phyloP scores from a whole-genome alignment of 2,797 vertebrate genomes.

The Macropodus opercularis region DNA sequence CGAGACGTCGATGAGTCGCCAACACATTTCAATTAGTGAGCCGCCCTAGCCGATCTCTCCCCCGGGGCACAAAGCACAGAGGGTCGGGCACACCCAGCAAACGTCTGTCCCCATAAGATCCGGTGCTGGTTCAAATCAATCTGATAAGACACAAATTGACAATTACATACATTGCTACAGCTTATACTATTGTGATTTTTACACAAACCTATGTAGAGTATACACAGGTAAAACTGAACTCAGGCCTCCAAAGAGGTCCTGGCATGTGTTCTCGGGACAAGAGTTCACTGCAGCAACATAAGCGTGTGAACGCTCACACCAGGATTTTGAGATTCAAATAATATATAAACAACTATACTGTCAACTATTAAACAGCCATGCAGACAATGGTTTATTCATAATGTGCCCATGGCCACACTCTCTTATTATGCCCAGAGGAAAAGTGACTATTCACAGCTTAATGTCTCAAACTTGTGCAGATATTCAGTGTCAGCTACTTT shows the following conservation, averaged over 20 bases:
- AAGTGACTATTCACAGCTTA: conserved; percentile 22
- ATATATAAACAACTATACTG: too few species aligned
- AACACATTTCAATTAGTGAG: conserved; percentile 91
- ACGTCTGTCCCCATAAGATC: conserved; percentile 67
- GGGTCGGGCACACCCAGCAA: conserved; percentile 71
- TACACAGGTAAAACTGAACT: conserved; percentile 19
- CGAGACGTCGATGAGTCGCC: conserved; percentile 87
- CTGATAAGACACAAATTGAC: conserved; percentile 57
- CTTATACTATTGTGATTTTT: conserved; percentile 46
- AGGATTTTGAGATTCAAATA: conserved; percentile 43
- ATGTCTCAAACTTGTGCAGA: conserved; percentile 17
- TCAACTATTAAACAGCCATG: conserved; percentile 39
- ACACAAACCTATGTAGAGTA: conserved; percentile 27
- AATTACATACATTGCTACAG: conserved; percentile 46
- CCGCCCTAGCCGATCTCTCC: conserved; percentile 85
- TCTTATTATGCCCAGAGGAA: conserved; percentile 26
- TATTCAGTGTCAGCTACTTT: conserved; percentile 38
- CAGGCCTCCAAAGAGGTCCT: conserved; percentile 21
- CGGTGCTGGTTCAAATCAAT: conserved; percentile 61
- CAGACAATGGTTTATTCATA: conserved; percentile 38
- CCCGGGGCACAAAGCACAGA: conserved; percentile 79
- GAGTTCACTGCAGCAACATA: conserved; percentile 10
- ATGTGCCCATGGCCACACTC: conserved; percentile 26
- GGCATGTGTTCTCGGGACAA: conserved; percentile 7
- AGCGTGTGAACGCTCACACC: conserved; percentile 16